phyloP scores from a whole-genome alignment of 2,797 vertebrate genomes.

The Acanthopagrus latus region DNA sequence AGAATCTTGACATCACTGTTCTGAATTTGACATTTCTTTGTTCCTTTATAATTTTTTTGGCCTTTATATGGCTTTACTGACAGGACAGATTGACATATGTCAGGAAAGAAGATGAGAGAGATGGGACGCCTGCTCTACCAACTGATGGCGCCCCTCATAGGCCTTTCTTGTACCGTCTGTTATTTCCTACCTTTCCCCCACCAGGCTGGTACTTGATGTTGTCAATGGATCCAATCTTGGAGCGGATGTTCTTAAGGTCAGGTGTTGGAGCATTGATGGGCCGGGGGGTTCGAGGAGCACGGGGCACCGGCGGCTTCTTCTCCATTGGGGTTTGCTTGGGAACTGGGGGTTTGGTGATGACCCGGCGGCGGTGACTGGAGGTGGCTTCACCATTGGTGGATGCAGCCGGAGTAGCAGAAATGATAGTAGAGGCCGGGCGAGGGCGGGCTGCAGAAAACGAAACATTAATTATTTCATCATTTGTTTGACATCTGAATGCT shows the following conservation, averaged over 20 bases:
- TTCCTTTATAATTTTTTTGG: too few species aligned
- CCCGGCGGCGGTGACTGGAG: slow-evolving; percentile 72
- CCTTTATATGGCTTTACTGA: too few species aligned
- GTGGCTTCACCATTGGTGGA: slow-evolving; percentile 76
- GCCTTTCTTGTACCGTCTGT: background rate
- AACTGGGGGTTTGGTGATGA: slow-evolving; percentile 87
- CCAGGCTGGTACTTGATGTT: slow-evolving; percentile 99
- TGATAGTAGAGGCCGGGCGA: slow-evolving; percentile 63
- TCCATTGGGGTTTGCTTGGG: slow-evolving; percentile 83
- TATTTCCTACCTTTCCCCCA: slow-evolving; percentile 93
- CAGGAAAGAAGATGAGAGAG: too few species aligned
- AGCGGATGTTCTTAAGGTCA: slow-evolving; percentile 93
- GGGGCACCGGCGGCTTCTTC: slow-evolving; percentile 85
- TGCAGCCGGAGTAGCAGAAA: slow-evolving; percentile 71
- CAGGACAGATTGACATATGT: too few species aligned
- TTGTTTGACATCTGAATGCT: background rate
- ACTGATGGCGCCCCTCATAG: background rate
- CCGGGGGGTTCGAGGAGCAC: slow-evolving; percentile 80
- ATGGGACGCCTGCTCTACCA: too few species aligned
- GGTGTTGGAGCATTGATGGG: slow-evolving; percentile 85
- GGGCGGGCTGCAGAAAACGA: slow-evolving; percentile 66
- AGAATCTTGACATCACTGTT: background rate
- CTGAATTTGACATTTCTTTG: slow-evolving; percentile 4
- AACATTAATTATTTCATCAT: background rate
- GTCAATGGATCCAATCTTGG: slow-evolving; percentile 98